A percentile compares a stretch with the other conserved stretches of the same genome.
phyloP scores from a whole-genome alignment of 2,888 invertebrate genomes.

The Habrosyne pyritoides region DNA sequence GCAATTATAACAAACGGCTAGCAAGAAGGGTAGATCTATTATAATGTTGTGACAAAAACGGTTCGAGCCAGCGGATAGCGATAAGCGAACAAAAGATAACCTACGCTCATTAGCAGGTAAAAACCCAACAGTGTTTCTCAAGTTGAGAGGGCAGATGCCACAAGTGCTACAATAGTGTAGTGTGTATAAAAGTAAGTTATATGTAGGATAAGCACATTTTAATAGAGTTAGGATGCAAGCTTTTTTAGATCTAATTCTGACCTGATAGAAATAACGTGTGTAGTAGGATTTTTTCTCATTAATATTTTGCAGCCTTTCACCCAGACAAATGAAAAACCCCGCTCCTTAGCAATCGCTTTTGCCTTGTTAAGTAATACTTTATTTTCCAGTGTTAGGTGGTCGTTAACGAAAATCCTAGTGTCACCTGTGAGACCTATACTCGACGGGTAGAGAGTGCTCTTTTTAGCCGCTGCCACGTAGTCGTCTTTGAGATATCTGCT shows the following conservation, averaged over 20 bases:
- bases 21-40: too few species aligned
- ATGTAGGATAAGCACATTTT: not conserved
- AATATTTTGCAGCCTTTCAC: conserved; percentile 23
- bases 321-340: conserved; percentile 19
- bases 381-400: conserved; percentile 26
- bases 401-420: conserved; percentile 21
- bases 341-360: conserved; percentile 20
- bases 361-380: conserved; percentile 26
- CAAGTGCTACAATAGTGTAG: too few species aligned
- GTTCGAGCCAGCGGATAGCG: not conserved
- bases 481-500: conserved; percentile 26
- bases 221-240: not conserved
- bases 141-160: not conserved
- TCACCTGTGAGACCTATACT: conserved; percentile 19
- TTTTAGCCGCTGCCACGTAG: conserved; percentile 21
- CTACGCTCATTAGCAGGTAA: too few species aligned
- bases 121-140: not conserved
- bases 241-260: conserved; percentile 18
- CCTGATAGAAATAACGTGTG: conserved; percentile 17
- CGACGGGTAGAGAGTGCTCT: not conserved
- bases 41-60: not conserved
- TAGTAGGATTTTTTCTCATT: conserved; percentile 17
- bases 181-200: too few species aligned
- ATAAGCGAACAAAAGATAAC: not conserved
- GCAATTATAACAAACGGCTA: not conserved